A percentile compares a stretch with the other conserved stretches of the same genome.
Conservation (phyloP, 2,797 vertebrate genomes). For the Bucorvus abyssinicus region DNA sequence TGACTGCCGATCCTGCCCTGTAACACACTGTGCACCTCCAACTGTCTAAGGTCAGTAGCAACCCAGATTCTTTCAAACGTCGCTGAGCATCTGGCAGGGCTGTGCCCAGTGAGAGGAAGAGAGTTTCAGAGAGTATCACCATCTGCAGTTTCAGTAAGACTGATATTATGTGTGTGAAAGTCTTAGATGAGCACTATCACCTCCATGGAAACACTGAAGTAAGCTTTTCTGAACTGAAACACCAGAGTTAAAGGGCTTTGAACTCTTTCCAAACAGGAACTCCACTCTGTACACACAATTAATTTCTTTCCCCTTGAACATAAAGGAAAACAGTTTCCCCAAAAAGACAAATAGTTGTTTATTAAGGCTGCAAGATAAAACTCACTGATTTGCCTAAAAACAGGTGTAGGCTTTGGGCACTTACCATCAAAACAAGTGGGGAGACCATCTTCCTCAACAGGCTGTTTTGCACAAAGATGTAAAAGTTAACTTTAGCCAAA, state of each 20-base stretch:
- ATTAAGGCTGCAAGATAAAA: background rate
- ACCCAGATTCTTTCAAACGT: background rate
- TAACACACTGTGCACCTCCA: background rate
- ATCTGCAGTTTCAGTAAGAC: background rate
- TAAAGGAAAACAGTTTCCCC: background rate
- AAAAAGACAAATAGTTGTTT: background rate
- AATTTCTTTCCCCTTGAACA: background rate
- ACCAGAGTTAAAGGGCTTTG: background rate
- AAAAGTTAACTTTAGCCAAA: background rate
- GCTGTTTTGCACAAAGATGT: background rate
- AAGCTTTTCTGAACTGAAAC: background rate
- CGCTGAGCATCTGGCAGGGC: background rate
- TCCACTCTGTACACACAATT: background rate
- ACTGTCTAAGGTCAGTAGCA: background rate
- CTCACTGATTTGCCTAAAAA: background rate
- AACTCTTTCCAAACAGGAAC: background rate
- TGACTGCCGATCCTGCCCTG: background rate
- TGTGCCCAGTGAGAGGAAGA: background rate
- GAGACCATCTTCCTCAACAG: background rate
- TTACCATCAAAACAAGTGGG: background rate
- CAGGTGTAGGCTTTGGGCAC: background rate
- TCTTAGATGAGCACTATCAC: background rate
- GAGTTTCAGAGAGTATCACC: background rate
- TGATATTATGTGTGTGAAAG: background rate
- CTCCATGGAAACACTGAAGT: conserved; percentile 9